Evolutionary conservation across 2,113 vertebrate genomes (phyloP), one percentile per base, ranked within the genome.

Genomic region (Proterorhinus semilunaris): DNA sequence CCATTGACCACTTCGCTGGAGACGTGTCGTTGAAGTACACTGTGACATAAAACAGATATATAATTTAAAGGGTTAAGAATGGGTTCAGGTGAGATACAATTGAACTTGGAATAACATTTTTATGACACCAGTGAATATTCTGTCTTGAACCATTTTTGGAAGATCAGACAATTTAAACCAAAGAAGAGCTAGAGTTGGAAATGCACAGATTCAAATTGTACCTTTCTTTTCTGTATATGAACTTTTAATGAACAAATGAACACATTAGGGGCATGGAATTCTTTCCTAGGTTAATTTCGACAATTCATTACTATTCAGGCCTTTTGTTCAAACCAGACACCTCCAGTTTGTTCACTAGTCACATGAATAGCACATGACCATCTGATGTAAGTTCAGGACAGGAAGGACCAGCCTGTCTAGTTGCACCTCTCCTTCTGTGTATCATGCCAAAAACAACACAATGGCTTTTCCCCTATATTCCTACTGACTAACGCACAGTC

Each of bases 1-100:
- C 91, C 92, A 1, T 94, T 89, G 0, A 92, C 77, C 9, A 92
- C 69, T 0, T 92, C 90, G 63, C 15, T 70, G 1, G 92, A 82
- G 48, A 90, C 91, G 16, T 85, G 80, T 6, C 88, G 80, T 75
- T 91, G 75, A 0, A 90, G 0, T 78, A 89, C 83, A 85, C 93
- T 94, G 72, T 93, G 72, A 8, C 27, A 69, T 1, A 66, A 79
- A 70, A 0, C 3, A 54, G 13, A 21, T 5, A 63, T 8, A 69
- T 2, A 49, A 21, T 5, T 36, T 36, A 36, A 36, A 36, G 27
- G 27, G 27, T 36, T 36, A 36, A 36, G 27, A 36, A 36, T 36
- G 27, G 27, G 27, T 36, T 36, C 27, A 36, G 27, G 27, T 36
- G 27, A 36, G 27, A 36, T 36, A 36, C 1, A 36, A 36, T 36